Evolutionary conservation across 2,888 invertebrate genomes (phyloP).

Genomic region (Nemapogon koenigi): DNA sequence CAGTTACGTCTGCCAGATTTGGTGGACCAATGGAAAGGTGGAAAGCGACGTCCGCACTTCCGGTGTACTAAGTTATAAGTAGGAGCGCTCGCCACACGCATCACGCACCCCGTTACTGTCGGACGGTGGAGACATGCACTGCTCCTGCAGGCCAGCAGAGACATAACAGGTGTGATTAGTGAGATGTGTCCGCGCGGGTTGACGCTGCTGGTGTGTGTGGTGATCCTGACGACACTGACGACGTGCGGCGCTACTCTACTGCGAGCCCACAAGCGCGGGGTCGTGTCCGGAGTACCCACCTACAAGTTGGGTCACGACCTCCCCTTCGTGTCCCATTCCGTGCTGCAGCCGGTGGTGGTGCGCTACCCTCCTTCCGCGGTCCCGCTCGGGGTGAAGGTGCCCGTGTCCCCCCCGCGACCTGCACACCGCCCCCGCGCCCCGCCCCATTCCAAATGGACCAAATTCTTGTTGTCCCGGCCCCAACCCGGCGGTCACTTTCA

Average conservation of each 20-base stretch:
- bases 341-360: constrained; percentile 51
- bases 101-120: too few species aligned
- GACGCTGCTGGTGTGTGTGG: constrained; percentile 34
- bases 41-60: too few species aligned
- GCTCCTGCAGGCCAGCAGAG: too few species aligned
- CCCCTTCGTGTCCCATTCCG: constrained; percentile 50
- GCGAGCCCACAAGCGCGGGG: constrained; percentile 45
- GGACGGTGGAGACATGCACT: too few species aligned
- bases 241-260: constrained; percentile 28
- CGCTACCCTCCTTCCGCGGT: constrained; percentile 52
- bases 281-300: constrained; percentile 43
- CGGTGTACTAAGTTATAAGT: too few species aligned
- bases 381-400: constrained; percentile 50
- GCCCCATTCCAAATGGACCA: too few species aligned
- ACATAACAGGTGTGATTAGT: too few species aligned
- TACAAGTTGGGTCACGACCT: constrained; percentile 57
- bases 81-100: too few species aligned
- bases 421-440: too few species aligned
- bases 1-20: too few species aligned
- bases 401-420: constrained; percentile 15
- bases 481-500: constrained; percentile 46
- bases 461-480: constrained; percentile 24
- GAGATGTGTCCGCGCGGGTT: too few species aligned
- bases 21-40: too few species aligned
- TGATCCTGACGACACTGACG: constrained; percentile 37